Percentiles rank a stretch among this genome's conserved stretches.
These are phyloP conservation scores for Hemistola chrysoprasaria DNA, from an alignment of 2,888 invertebrate species.

Conservation along the genomic window DNA sequence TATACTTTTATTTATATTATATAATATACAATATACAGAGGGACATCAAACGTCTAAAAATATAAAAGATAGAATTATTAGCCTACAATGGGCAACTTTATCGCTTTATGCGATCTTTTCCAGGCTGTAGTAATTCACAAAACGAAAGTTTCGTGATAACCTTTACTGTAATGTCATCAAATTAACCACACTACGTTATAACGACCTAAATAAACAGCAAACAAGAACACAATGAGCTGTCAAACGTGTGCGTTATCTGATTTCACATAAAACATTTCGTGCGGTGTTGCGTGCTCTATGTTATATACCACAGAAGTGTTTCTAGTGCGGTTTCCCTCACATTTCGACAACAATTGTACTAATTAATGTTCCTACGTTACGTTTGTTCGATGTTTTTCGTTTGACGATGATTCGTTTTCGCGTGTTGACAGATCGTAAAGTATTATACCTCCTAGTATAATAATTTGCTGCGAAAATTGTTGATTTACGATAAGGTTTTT, in stretches of 20 bases:
- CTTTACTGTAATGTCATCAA: conserved; percentile 12
- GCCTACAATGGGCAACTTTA: no score
- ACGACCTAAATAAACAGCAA: conserved; percentile 19
- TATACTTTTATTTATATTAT: no score
- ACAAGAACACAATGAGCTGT: conserved; percentile 18
- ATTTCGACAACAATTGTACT: conserved; percentile 62
- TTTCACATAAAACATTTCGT: conserved; percentile 16
- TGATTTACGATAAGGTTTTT: background rate
- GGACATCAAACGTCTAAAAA: no score
- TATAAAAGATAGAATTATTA: no score
- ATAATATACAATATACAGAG: no score
- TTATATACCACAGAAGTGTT: conserved; percentile 17
- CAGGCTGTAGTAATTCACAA: background rate
- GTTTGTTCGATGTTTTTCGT: conserved; percentile 42
- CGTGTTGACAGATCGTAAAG: conserved; percentile 6
- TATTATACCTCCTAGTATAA: conserved; percentile 1
- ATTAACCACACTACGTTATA: conserved; percentile 13
- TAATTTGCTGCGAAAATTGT: conserved; percentile 4
- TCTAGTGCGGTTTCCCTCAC: conserved; percentile 30
- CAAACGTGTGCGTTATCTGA: conserved; percentile 19
- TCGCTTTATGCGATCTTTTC: no score
- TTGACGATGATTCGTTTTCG: conserved; percentile 35
- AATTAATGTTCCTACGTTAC: conserved; percentile 60
- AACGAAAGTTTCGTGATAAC: conserved; percentile 10
- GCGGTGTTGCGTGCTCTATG: conserved; percentile 13